Percentiles rank a stretch among this genome's conserved stretches.
phyloP scores from a whole-genome alignment of 1,140 invertebrate genomes.

The Solenopsis invicta region DNA sequence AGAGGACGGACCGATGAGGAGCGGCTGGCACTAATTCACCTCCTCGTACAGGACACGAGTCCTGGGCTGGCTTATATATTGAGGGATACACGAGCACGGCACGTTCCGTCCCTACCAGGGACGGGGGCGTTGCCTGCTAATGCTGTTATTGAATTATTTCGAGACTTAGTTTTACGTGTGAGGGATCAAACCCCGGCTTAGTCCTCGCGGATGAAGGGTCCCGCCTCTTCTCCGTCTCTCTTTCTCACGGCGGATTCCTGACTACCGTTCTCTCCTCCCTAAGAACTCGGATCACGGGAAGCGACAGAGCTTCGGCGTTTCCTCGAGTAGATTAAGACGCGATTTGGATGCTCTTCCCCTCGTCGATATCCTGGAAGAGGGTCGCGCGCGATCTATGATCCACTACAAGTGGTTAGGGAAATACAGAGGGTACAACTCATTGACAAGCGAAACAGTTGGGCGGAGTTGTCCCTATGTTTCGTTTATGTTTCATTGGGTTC shows the following conservation, averaged over 20 bases:
- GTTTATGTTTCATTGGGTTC: background rate
- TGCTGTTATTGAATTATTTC: slow-evolving; percentile 85
- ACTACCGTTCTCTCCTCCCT: slow-evolving; percentile 55
- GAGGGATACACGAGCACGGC: slow-evolving; percentile 35
- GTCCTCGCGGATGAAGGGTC: slow-evolving; percentile 80
- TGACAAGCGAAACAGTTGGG: background rate
- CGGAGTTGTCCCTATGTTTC: background rate
- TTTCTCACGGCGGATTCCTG: slow-evolving; percentile 32
- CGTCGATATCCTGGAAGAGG: slow-evolving; percentile 26
- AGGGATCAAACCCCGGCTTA: slow-evolving; percentile 80
- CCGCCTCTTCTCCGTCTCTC: slow-evolving; percentile 37
- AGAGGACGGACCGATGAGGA: slow-evolving; percentile 63
- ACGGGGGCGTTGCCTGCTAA: slow-evolving; percentile 76
- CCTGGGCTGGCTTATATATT: slow-evolving; percentile 47
- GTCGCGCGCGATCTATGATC: slow-evolving; percentile 32
- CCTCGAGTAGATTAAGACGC: slow-evolving; percentile 82
- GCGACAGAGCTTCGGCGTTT: slow-evolving; percentile 64
- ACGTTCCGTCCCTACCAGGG: slow-evolving; percentile 52
- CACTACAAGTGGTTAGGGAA: background rate
- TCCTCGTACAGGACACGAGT: slow-evolving; percentile 65
- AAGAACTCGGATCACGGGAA: slow-evolving; percentile 29
- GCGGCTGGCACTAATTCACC: slow-evolving; percentile 72
- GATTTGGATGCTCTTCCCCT: slow-evolving; percentile 77
- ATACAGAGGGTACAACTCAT: background rate
- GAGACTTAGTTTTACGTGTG: slow-evolving; percentile 83